These are phyloP conservation scores for Nephrocerus scutellatus DNA, from an alignment of 2,888 invertebrate species.

Conservation along the genomic window DNA sequence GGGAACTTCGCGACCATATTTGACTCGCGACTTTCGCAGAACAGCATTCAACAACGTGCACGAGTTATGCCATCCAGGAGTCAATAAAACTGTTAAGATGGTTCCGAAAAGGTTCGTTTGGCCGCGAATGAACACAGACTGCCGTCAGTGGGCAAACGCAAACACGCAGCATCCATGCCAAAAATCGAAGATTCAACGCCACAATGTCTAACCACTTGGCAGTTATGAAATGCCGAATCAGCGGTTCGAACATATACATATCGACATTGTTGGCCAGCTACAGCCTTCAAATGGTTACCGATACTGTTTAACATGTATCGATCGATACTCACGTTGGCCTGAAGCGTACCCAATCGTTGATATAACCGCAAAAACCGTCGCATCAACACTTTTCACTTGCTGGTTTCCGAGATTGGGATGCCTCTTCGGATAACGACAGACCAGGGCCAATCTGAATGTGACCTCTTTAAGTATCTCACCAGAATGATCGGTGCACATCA, in stretches of 20 bases:
- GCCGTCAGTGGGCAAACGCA: no score
- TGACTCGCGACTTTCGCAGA: no score
- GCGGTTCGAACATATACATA: constrained; percentile 4
- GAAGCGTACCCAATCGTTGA: constrained; percentile 2
- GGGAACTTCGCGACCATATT: no score
- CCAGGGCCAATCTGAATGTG: constrained; percentile 17
- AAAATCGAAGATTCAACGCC: no score
- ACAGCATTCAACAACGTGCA: no score
- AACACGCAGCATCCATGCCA: no score
- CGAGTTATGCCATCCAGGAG: no score
- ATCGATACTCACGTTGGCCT: constrained; percentile 7
- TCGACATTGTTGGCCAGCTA: constrained; percentile 6
- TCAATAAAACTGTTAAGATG: no score
- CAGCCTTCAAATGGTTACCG: background rate
- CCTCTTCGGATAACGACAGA: constrained; percentile 16
- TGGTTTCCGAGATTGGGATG: constrained; percentile 18
- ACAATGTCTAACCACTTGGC: no score
- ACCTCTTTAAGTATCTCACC: constrained; percentile 10
- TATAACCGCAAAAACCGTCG: background rate
- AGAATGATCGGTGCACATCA: constrained; percentile 1
- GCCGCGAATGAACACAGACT: no score
- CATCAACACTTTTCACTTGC: background rate
- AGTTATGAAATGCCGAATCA: no score
- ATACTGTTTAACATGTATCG: constrained; percentile 8
- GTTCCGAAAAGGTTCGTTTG: no score